A percentile compares a stretch with the other conserved stretches of the same genome.
Evolutionary conservation across 2,888 invertebrate genomes (phyloP).

Genomic region (Temnothorax ravouxi): DNA sequence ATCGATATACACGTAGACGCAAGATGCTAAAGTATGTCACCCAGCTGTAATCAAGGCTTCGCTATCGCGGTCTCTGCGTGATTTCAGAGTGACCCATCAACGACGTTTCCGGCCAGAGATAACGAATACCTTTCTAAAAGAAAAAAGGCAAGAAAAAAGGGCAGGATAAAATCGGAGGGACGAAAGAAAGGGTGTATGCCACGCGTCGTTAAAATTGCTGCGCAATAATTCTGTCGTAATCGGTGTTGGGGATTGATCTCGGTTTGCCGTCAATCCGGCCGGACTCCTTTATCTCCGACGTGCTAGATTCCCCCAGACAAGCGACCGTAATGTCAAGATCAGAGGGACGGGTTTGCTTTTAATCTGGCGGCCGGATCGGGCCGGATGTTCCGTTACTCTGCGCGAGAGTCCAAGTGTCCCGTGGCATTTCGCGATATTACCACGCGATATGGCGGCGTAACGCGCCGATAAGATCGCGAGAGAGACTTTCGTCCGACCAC

Average conservation of each 20-base stretch:
- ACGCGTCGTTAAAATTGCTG: slow-evolving; percentile 10
- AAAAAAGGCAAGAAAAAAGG: not conserved
- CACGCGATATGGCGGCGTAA: slow-evolving; percentile 25
- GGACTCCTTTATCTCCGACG: not conserved
- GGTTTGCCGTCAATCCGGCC: not conserved
- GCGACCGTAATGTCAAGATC: slow-evolving; percentile 42
- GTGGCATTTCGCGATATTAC: slow-evolving; percentile 36
- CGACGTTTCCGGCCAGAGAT: slow-evolving; percentile 52
- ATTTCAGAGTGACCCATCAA: slow-evolving; percentile 33
- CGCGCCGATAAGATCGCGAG: slow-evolving; percentile 34
- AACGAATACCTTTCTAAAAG: slow-evolving; percentile 25
- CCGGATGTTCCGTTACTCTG: slow-evolving; percentile 48
- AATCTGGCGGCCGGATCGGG: slow-evolving; percentile 28
- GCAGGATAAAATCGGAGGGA: not conserved
- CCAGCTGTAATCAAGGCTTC: slow-evolving; percentile 20
- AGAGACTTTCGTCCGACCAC: slow-evolving; percentile 5
- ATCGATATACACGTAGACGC: not conserved
- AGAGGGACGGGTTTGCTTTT: not conserved
- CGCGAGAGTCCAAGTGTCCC: slow-evolving; percentile 40
- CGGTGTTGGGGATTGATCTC: slow-evolving; percentile 37
- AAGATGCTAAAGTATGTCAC: slow-evolving; percentile 31
- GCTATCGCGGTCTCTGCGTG: not conserved
- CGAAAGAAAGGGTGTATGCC: too few species aligned
- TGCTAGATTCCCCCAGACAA: slow-evolving; percentile 24
- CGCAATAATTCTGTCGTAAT: slow-evolving; percentile 31